Evolutionary conservation across 1,140 invertebrate genomes (phyloP).

Genomic region (Pristionchus pacificus): DNA sequence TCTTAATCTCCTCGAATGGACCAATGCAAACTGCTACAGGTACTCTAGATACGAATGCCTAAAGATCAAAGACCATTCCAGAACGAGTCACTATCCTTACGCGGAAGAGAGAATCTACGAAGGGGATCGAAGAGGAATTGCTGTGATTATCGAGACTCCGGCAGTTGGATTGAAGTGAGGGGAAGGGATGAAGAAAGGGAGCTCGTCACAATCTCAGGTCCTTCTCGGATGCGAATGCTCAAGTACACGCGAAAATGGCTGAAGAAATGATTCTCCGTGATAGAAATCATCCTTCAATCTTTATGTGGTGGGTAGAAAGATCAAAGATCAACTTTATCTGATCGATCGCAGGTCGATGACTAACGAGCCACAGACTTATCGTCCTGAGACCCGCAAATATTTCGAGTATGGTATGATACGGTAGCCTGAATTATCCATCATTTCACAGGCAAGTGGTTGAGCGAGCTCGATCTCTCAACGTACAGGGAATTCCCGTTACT

Average conservation of each 20-base stretch:
- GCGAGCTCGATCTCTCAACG: slow-evolving; percentile 66
- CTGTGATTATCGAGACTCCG: slow-evolving; percentile 91
- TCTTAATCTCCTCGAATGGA: slow-evolving; percentile 88
- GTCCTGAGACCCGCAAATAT: slow-evolving; percentile 37
- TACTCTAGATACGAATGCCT: slow-evolving; percentile 98
- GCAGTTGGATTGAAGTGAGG: slow-evolving; percentile 80
- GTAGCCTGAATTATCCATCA: not conserved
- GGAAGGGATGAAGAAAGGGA: too few relatives aligned
- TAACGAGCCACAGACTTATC: slow-evolving; percentile 46
- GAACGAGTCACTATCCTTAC: not conserved
- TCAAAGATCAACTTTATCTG: too few relatives aligned
- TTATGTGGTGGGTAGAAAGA: slow-evolving; percentile 54
- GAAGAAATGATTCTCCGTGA: slow-evolving; percentile 30
- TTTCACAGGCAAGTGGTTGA: slow-evolving; percentile 52
- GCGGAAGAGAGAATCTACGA: slow-evolving; percentile 86
- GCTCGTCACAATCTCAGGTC: too few relatives aligned
- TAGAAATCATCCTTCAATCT: slow-evolving; percentile 51
- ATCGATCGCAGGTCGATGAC: too few relatives aligned
- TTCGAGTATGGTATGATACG: slow-evolving; percentile 39
- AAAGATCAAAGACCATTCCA: not conserved
- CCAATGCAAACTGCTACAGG: slow-evolving; percentile 87
- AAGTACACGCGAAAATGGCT: not conserved
- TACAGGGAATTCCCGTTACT: slow-evolving; percentile 70
- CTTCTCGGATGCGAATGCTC: not conserved
- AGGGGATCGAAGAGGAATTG: slow-evolving; percentile 85